Percentiles rank a stretch among this genome's conserved stretches.
Conservation (phyloP, 2,797 vertebrate genomes). For the Geotria australis region DNA sequence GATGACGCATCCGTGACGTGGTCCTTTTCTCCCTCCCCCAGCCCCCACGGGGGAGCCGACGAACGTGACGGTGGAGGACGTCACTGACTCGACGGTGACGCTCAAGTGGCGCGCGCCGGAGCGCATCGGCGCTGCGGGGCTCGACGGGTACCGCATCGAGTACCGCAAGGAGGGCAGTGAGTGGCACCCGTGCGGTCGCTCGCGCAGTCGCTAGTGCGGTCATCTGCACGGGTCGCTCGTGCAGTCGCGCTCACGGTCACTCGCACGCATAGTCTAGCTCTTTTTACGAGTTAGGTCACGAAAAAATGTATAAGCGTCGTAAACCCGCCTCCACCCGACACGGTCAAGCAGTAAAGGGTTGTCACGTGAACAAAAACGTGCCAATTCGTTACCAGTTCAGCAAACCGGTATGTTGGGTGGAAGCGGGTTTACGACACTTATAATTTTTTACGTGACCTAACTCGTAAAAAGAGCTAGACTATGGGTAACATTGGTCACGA, state of each 20-base stretch:
- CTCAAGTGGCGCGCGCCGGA: conserved; percentile 55
- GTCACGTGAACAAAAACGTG: too few relatives aligned
- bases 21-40: conserved; percentile 8
- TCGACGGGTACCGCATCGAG: conserved; percentile 53
- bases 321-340: not conserved
- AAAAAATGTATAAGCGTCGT: too few relatives aligned
- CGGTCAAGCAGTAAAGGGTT: too few relatives aligned
- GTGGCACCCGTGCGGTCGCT: conserved; percentile 1
- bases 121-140: conserved; percentile 37
- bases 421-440: too few relatives aligned
- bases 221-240: not conserved
- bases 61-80: conserved; percentile 32
- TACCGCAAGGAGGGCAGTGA: conserved; percentile 51
- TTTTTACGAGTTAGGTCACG: too few relatives aligned
- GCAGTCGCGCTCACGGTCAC: not conserved
- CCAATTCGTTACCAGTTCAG: too few relatives aligned
- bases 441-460: too few relatives aligned
- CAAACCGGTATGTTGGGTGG: too few relatives aligned
- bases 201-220: not conserved
- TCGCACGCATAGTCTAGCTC: too few relatives aligned
- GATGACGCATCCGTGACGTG: conserved; percentile 7
- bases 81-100: conserved; percentile 38
- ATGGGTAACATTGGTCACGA: too few relatives aligned
- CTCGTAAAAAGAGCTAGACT: too few relatives aligned
- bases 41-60: conserved; percentile 39